These are phyloP conservation scores for Zaprionus vittiger DNA, from an alignment of 1,140 invertebrate genomes.

Conservation along the genomic window DNA sequence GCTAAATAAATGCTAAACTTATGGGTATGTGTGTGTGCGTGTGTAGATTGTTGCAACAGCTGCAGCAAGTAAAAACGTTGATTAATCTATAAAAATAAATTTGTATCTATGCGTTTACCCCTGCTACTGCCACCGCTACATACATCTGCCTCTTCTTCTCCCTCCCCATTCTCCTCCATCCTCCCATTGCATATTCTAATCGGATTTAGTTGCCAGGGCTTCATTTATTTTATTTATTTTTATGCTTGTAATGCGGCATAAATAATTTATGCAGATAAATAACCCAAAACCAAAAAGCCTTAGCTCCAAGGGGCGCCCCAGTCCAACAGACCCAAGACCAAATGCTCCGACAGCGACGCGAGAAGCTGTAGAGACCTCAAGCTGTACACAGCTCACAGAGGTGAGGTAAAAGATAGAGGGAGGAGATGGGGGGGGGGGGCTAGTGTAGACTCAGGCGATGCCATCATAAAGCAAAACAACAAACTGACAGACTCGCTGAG, in stretches of 20 bases:
- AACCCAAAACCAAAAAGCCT: constrained; percentile 67
- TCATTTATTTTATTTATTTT: constrained; percentile 83
- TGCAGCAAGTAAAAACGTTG: constrained; percentile 64
- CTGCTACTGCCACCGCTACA: constrained; percentile 8
- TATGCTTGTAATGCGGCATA: constrained; percentile 80
- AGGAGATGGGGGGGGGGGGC: background rate
- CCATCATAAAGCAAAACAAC: constrained; percentile 73
- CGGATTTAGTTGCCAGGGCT: constrained; percentile 73
- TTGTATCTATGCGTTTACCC: constrained; percentile 62
- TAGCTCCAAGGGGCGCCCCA: constrained; percentile 51
- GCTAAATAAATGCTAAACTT: constrained; percentile 61
- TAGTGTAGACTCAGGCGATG: constrained; percentile 35
- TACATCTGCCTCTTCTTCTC: constrained; percentile 35
- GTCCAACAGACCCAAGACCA: background rate
- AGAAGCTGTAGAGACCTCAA: background rate
- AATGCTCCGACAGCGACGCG: constrained; percentile 1
- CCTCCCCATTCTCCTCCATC: background rate
- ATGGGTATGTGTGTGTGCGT: background rate
- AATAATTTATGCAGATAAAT: constrained; percentile 83
- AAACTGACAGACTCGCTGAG: constrained; percentile 43
- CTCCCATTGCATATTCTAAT: constrained; percentile 74
- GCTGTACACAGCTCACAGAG: constrained; percentile 13
- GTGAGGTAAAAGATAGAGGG: background rate
- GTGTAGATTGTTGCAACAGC: constrained; percentile 44
- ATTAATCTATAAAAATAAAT: constrained; percentile 82